Base-by-base conservation (phyloP, 2,888 invertebrate species). In the Phymatocera aterrima region DNA sequence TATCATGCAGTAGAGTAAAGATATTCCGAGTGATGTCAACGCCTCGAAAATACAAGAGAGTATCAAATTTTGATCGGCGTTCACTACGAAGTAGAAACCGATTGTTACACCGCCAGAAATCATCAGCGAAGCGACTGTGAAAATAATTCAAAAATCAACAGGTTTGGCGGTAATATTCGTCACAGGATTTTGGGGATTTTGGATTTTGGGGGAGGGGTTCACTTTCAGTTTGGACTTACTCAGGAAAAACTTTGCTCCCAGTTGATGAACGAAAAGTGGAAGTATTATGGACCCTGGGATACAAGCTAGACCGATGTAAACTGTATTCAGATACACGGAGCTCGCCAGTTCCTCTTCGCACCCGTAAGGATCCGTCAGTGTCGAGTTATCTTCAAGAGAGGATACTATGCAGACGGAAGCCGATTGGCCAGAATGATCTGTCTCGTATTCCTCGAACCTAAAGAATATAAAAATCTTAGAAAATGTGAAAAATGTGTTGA, bases 351-450 rank as follows among this genome's bases (percentile, higher is more conserved):
- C 93, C 83, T 93, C 93, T 40, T 92, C 91, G 87, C 95, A 95
- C 83, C 93, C 94, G 87, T 92, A 93, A 80, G 92, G 92, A 79
- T 93, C 92, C 0, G 83, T 79, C 5, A 81, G 4, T 28, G 84
- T 81, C 1, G 83, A 80, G 78, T 91, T 91, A 21, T 88, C 90
- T 21, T 92, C 90, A 2, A 92, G 87, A 8, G 94, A 92, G 15
- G 95, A 95, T 0, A 96, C 95, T 85, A 95, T 95, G 88, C 96
- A 96, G 6, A 96, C 95, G 0, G 95, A 95, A 0, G 95, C 95
- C 0, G 93, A 92, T 72, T 93, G 92, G 81, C 93, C 94, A 0
- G 95, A 95, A 92, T 95, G 92, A 1, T 91, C 88, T 34, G 90
- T 88, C 87, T 96, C 96, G 88, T 94, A 96, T 84, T 94, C 94